Evolutionary conservation across 2,797 vertebrate species (phyloP).

Genomic region (Leucoraja ocellata): DNA sequence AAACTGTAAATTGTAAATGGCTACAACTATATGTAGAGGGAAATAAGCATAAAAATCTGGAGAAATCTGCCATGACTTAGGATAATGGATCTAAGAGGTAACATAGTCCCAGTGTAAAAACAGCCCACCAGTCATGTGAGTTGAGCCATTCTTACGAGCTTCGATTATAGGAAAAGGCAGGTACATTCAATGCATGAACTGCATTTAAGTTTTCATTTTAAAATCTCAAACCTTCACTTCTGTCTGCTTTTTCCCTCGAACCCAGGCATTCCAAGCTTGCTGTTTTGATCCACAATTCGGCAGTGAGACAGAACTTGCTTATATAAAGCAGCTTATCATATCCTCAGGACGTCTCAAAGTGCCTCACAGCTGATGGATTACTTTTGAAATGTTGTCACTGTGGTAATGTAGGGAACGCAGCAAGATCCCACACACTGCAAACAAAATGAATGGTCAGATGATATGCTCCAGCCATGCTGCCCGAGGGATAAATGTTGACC

Average conservation of each 20-base stretch:
- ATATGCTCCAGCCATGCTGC: background rate
- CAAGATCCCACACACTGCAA: background rate
- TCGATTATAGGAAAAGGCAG: background rate
- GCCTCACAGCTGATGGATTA: background rate
- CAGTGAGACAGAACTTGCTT: background rate
- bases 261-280: background rate
- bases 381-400: background rate
- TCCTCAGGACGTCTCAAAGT: background rate
- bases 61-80: background rate
- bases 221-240: background rate
- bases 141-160: background rate
- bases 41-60: background rate
- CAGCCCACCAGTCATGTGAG: background rate
- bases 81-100: background rate
- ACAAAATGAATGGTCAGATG: background rate
- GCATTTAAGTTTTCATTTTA: background rate
- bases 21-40: background rate
- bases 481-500: background rate
- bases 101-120: too few relatives aligned
- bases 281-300: background rate
- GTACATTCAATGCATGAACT: background rate
- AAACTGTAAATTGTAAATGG: background rate
- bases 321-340: background rate
- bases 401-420: background rate
- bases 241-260: background rate